Percentiles rank a stretch among this genome's conserved stretches.
phyloP scores from a whole-genome alignment of 2,113 vertebrate species.

The Hassar affinis region DNA sequence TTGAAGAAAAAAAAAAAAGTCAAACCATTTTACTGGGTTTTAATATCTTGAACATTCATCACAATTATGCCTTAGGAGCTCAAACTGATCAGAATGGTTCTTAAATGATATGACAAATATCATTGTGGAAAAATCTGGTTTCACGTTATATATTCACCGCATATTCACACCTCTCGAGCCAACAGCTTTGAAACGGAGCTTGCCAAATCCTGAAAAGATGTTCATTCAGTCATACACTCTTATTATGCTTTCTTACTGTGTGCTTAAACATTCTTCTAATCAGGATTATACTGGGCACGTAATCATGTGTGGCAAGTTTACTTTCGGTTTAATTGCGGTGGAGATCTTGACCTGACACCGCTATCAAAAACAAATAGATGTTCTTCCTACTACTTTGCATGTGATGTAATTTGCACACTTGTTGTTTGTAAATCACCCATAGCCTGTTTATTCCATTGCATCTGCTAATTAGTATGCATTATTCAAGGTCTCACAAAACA shows the following conservation, averaged over 20 bases:
- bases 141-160: too few relatives aligned
- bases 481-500: neutral
- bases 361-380: neutral
- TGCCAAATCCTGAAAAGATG: neutral
- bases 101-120: neutral
- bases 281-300: neutral
- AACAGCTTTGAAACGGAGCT: neutral
- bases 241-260: neutral
- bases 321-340: neutral
- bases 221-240: neutral
- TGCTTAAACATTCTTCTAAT: neutral
- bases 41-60: neutral
- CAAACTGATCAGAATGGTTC: neutral
- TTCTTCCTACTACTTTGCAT: neutral
- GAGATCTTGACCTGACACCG: neutral
- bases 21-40: neutral
- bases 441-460: neutral
- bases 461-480: neutral
- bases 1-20: neutral
- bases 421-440: neutral
- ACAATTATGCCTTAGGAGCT: neutral
- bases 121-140: neutral
- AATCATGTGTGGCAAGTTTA: neutral
- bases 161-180: neutral
- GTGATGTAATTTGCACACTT: neutral